Evolutionary conservation across 2,888 invertebrate genomes (phyloP).

Genomic region (Epirrhoe alternata): DNA sequence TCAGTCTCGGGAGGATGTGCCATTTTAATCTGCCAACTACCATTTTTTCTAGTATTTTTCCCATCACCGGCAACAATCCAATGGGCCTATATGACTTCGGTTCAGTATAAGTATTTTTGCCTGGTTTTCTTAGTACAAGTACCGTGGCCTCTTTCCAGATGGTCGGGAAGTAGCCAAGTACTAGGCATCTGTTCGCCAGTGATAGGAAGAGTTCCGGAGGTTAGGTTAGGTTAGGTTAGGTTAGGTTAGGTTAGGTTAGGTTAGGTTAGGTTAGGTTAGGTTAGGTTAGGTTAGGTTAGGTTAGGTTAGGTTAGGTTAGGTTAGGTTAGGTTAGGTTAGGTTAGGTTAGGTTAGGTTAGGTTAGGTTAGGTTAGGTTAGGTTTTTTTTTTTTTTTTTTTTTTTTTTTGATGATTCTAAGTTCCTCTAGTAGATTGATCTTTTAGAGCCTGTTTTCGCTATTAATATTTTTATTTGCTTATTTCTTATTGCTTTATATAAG

Average conservation of each 20-base stretch:
- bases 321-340: conserved; percentile 6
- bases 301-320: conserved; percentile 10
- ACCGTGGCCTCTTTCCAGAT: too few species aligned
- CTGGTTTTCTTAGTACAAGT: too few species aligned
- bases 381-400: neutral
- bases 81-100: neutral
- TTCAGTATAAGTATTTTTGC: neutral
- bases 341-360: conserved; percentile 2
- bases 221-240: too few species aligned
- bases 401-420: too few species aligned
- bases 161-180: too few species aligned
- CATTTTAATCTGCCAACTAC: too few species aligned
- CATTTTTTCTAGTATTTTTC: neutral
- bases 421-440: neutral
- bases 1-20: too few species aligned
- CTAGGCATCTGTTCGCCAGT: too few species aligned
- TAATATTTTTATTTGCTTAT: neutral
- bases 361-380: neutral
- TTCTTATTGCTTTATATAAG: neutral
- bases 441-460: neutral
- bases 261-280: too few species aligned
- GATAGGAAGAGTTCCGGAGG: too few species aligned
- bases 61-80: neutral
- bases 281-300: conserved; percentile 15
- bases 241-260: too few species aligned